Conservation (phyloP, 2,797 vertebrate species). For the Eospalax fontanierii region DNA sequence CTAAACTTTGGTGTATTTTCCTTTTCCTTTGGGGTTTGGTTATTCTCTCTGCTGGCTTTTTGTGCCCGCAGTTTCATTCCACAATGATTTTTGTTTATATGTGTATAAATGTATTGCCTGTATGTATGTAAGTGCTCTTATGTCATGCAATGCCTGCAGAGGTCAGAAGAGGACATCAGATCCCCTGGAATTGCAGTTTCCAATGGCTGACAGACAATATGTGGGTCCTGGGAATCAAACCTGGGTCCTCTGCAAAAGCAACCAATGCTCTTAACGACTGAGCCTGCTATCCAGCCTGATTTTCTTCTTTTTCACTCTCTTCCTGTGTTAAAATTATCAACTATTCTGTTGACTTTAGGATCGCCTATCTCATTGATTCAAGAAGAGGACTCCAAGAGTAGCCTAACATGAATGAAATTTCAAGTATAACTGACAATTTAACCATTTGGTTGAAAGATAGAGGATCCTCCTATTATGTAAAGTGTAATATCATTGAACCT, state of each 20-base stretch:
- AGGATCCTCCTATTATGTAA: neutral
- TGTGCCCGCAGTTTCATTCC: neutral
- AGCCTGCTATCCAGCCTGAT: no score
- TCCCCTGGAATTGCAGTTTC: no score
- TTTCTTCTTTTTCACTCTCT: neutral
- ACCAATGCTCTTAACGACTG: no score
- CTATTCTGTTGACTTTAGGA: neutral
- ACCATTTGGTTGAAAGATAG: neutral
- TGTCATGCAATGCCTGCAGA: no score
- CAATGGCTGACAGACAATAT: no score
- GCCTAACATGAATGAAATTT: neutral
- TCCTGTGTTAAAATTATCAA: neutral
- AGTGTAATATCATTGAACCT: slow-evolving; percentile 15
- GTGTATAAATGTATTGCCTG: no score
- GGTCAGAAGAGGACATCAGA: no score
- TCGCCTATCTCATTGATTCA: neutral
- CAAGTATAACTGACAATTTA: neutral
- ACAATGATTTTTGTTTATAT: neutral
- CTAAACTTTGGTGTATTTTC: neutral
- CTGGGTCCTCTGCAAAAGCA: no score
- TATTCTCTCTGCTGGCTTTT: neutral
- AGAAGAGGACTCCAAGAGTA: neutral
- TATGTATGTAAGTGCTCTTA: no score
- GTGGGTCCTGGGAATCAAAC: no score
- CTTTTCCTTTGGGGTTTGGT: neutral